These are phyloP conservation scores for Trogon melanurus DNA, from an alignment of 2,113 vertebrate genomes.

Conservation along the genomic window DNA sequence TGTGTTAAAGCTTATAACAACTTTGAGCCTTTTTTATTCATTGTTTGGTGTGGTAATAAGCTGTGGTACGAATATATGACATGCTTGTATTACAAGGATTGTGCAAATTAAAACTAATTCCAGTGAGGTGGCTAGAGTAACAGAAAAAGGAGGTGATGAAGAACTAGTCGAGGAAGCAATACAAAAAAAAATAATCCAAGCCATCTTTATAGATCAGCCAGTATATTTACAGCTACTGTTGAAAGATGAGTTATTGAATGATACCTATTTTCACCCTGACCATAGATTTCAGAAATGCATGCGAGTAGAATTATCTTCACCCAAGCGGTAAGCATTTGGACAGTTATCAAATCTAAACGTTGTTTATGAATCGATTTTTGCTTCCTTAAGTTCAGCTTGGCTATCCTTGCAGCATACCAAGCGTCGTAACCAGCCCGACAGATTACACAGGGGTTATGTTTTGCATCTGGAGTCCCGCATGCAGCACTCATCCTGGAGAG, in stretches of 20 bases:
- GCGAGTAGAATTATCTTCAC: conserved; percentile 35
- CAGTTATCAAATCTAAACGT: conserved; percentile 44
- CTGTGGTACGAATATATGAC: neutral
- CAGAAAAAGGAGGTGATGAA: neutral
- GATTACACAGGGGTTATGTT: neutral
- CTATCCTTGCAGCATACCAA: conserved; percentile 38
- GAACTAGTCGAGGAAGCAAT: conserved; percentile 10
- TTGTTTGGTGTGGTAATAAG: neutral
- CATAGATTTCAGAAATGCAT: conserved; percentile 35
- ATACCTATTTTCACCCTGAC: conserved; percentile 15
- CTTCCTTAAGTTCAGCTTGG: conserved; percentile 24
- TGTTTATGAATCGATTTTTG: conserved; percentile 63
- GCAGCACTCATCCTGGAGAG: neutral
- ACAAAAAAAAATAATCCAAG: conserved; percentile 29
- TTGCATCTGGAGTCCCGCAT: conserved; percentile 10
- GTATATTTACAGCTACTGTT: conserved; percentile 24
- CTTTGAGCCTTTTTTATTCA: neutral
- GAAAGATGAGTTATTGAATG: conserved; percentile 53
- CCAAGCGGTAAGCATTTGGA: neutral
- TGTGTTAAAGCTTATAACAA: neutral
- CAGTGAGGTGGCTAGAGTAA: neutral
- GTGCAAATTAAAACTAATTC: conserved; percentile 18
- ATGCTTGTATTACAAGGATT: neutral
- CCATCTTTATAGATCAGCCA: conserved; percentile 22
- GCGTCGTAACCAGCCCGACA: neutral